Base-by-base conservation (phyloP, 2,113 vertebrate species). In the Phalacrocorax pelagicus region DNA sequence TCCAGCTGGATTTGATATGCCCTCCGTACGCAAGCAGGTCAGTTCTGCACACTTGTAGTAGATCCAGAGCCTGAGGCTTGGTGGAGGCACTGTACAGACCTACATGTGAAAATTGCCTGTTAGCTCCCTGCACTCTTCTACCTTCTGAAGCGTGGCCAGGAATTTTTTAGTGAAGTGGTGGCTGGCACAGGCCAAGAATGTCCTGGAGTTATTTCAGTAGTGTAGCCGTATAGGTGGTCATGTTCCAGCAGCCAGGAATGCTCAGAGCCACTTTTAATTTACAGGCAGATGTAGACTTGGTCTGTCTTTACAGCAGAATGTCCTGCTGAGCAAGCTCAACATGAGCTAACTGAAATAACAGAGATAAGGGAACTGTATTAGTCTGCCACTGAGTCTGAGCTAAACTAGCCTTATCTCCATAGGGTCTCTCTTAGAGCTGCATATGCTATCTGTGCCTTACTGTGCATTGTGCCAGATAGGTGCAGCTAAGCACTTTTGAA, bases 301-400 rank as follows among this genome's bases (percentile, higher is more conserved):
- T 74, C 46, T 90, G 72, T 90, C 38, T 51, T 91, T 86, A 36
- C n/a, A 42, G 42, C 42, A 42, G n/a, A 94, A 84, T 44, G 55
- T 34, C 72, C 49, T 38, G 89, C 89, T 96, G 81, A 94, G 72
- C 83, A 92, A 94, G 81, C 38, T 89, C 16, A 84, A 34, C 72
- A 55, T 55, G 73, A 95, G 65, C 61, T 96, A 75, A 91, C 77
- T 94, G 63, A 96, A 97, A 84, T 92, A 96, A 89, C 73, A 87
- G 52, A 89, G 93, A 92, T 92, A 96, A 97, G 86, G 69, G 61
- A 9, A 38, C 65, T 61, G 47, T 44, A 36, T 87, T 65, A 91
- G 69, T 95, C 91, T 94, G 81, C 77, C 90, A 87, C 84, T 11
- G 34, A 87, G 91, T 75, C 73, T 94, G 78, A 90, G 57, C 89